Percentiles rank a stretch among this genome's conserved stretches.
Evolutionary conservation across 2,888 invertebrate species (phyloP).

Genomic region (Conops quadrifasciatus): DNA sequence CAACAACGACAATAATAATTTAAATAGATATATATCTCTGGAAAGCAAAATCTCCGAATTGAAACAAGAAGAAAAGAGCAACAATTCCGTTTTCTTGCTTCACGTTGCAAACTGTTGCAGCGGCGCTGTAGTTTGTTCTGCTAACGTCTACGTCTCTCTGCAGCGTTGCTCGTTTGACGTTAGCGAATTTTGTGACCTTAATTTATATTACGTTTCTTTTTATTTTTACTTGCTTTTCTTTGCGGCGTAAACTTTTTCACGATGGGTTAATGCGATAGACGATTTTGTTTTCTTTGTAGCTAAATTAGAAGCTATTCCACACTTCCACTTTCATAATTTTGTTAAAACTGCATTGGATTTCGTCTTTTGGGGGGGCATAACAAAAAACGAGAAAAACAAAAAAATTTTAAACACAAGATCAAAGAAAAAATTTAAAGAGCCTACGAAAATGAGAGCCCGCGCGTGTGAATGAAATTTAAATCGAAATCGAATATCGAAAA

Average conservation of each 20-base stretch:
- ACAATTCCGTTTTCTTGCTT: constrained; percentile 26
- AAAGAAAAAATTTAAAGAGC: background rate
- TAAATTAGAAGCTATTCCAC: no score
- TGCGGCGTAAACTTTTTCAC: background rate
- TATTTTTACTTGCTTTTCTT: background rate
- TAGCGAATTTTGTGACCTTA: constrained; percentile 33
- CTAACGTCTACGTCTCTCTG: constrained; percentile 20
- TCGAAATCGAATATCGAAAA: constrained; percentile 10
- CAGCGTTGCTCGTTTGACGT: constrained; percentile 17
- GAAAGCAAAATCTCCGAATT: constrained; percentile 5
- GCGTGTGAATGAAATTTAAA: constrained; percentile 14
- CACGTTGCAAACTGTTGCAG: constrained; percentile 4
- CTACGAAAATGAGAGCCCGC: background rate
- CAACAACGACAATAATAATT: background rate
- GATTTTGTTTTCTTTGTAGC: no score
- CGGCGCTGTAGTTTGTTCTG: constrained; percentile 20
- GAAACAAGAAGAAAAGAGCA: constrained; percentile 27
- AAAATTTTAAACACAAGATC: background rate
- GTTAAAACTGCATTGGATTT: no score
- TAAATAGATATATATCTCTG: background rate
- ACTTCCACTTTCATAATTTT: no score
- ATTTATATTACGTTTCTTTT: constrained; percentile 29
- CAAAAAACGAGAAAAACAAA: no score
- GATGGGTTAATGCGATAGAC: constrained; percentile 9
- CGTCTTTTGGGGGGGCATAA: no score